Evolutionary conservation across 2,797 vertebrate species (phyloP), one percentile per base, ranked within the genome.

Genomic region (Sebastes matsubarae): DNA sequence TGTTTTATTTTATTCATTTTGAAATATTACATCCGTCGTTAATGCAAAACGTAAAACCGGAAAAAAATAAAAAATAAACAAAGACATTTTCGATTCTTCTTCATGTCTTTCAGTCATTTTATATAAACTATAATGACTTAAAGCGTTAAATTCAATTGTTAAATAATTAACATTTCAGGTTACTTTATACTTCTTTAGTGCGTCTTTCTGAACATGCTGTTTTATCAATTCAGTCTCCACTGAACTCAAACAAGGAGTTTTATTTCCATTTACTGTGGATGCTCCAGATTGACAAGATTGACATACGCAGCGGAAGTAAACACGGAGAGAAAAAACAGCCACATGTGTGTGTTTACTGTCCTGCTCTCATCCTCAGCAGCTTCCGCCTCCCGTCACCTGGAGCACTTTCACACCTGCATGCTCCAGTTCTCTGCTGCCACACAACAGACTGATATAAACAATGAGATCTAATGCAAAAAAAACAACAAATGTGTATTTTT

Each of bases 381-480:
- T 38, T 68, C 46, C 58, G 27, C 52, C 66, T 68, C 27, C 61
- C 46, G 42, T 79, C 83, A 79, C 57, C 67, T 63, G 54, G 64
- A 63, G 38, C 11, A 29, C 20, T 65, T 46, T 36, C 83, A 76
- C 72, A 69, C 63, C 73, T 82, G n/a, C n/a, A n/a, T n/a, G 77
- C 54, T 57, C 1, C 34, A 6, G 1, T 8, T 10, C 22, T 52
- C 27, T 22, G 34, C 74, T 27, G 32, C 20, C 6, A 14, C 18
- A 16, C 10, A 3, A 5, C 4, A 24, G 2, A 4, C 22, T 42
- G 4, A 12, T 55, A 46, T 18, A 13, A 20, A 36, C 8, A 63
- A 16, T 11, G 1, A 50, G 2, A 50, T 22, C 16, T 42, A n/a
- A 7, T 13, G 24, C 7, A 38, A 38, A 38, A 30, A 6, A 25